Conservation (phyloP, 2,113 vertebrate species). For the Bettongia penicillata region DNA sequence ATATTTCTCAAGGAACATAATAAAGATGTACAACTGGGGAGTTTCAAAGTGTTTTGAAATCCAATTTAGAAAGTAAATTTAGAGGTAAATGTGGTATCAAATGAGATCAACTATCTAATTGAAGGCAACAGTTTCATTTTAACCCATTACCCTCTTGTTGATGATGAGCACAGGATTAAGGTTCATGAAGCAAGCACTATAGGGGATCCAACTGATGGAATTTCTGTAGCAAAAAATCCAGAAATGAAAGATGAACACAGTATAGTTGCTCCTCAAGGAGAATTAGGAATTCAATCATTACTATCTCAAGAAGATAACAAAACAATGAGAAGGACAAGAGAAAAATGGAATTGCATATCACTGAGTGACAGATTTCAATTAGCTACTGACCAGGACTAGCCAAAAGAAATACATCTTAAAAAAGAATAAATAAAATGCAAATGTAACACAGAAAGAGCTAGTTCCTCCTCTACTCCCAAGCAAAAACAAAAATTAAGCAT, state of each 20-base stretch:
- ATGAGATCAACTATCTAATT: neutral
- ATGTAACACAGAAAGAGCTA: conserved; percentile 25
- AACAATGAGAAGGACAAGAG: neutral
- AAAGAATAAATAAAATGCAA: conserved; percentile 39
- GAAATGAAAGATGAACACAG: conserved; percentile 26
- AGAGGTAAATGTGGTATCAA: conserved; percentile 32
- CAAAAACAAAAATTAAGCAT: neutral
- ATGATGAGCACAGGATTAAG: conserved; percentile 25
- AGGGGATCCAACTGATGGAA: neutral
- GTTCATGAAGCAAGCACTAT: neutral
- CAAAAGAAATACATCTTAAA: conserved; percentile 51
- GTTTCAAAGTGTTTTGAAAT: conserved; percentile 39
- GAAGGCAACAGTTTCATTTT: conserved; percentile 5
- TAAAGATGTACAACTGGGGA: conserved; percentile 14
- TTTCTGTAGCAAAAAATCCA: conserved; percentile 34
- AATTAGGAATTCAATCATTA: conserved; percentile 42
- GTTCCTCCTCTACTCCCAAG: neutral
- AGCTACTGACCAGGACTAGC: conserved; percentile 21
- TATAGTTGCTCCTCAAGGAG: neutral
- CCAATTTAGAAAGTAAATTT: conserved; percentile 25
- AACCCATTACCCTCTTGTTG: neutral
- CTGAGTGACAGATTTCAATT: conserved; percentile 24
- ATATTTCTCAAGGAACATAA: conserved; percentile 1
- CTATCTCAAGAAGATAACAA: conserved; percentile 42
- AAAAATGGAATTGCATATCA: conserved; percentile 17